These are phyloP conservation scores for Chromobotia macracanthus DNA, from an alignment of 2,797 vertebrate species.

Conservation along the genomic window DNA sequence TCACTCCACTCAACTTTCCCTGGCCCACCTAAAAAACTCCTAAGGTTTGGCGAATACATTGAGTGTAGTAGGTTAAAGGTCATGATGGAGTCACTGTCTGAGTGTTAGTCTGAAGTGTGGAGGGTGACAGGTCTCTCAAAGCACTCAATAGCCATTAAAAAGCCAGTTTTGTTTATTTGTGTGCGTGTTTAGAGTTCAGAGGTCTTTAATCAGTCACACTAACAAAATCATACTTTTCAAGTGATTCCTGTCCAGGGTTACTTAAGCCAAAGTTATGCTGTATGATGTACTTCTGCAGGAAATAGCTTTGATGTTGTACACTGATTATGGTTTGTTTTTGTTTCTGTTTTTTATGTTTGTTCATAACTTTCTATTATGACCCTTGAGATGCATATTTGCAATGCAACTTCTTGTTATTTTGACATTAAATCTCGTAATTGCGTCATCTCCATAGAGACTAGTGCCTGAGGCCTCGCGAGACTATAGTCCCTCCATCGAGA, in stretches of 20 bases:
- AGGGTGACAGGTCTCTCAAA: background rate
- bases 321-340: no score
- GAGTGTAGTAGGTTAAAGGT: background rate
- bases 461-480: background rate
- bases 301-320: no score
- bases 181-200: background rate
- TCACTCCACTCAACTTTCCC: background rate
- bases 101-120: background rate
- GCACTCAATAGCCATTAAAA: background rate
- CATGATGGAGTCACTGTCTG: background rate
- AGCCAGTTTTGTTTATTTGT: background rate
- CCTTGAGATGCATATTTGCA: background rate
- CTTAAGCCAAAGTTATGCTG: background rate
- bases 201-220: background rate
- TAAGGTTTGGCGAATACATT: background rate
- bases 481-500: no score
- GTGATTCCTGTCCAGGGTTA: background rate
- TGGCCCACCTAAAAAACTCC: background rate
- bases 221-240: background rate
- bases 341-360: no score
- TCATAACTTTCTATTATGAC: background rate
- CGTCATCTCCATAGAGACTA: background rate
- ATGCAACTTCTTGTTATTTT: background rate
- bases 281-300: no score
- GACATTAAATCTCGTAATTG: background rate